Evolutionary conservation across 1,140 invertebrate species (phyloP).

Genomic region (Leptopilina boulardi): DNA sequence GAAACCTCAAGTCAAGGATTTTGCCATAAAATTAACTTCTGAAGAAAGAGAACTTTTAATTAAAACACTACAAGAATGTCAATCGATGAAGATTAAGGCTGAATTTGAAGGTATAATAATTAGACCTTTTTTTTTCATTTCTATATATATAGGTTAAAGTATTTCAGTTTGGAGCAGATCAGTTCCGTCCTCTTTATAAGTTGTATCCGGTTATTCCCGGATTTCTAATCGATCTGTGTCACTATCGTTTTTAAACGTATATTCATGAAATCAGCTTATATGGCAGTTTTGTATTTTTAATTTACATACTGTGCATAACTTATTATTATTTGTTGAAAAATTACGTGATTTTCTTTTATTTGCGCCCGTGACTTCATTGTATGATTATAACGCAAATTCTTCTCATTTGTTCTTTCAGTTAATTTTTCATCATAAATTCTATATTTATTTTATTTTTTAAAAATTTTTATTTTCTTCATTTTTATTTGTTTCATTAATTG

Average conservation of each 20-base stretch:
- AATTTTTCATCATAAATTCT: no score
- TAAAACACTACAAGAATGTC: constrained; percentile 81
- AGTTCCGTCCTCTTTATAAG: no score
- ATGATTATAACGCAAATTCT: background rate
- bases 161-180: constrained; percentile 25
- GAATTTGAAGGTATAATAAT: constrained; percentile 86
- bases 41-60: constrained; percentile 82
- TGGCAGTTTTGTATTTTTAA: constrained; percentile 36
- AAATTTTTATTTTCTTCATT: no score
- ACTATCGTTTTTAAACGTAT: background rate
- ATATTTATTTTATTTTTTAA: no score
- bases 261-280: background rate
- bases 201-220: background rate
- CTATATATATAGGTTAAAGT: constrained; percentile 32
- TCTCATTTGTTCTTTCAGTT: background rate
- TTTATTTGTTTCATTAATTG: no score
- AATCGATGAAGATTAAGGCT: constrained; percentile 83
- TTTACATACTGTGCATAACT: background rate
- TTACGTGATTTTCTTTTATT: no score
- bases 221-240: background rate
- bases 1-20: constrained; percentile 82
- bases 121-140: background rate
- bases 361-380: no score
- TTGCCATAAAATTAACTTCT: constrained; percentile 81
- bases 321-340: background rate